Conservation (phyloP, 2,888 invertebrate species). For the Caenorhabditis sp. region DNA sequence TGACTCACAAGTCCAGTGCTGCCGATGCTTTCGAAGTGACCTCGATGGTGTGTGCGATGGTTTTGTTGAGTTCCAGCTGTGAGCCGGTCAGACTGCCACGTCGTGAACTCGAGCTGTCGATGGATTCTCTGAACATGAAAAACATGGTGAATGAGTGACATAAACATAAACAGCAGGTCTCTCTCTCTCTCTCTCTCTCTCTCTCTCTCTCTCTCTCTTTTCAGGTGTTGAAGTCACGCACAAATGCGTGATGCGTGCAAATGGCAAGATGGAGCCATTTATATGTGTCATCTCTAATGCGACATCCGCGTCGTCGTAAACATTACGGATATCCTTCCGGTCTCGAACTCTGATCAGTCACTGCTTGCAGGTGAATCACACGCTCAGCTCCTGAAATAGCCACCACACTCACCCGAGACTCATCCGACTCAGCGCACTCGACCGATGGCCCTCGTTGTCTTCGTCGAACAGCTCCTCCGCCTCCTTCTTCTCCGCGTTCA, state of each 20-base stretch:
- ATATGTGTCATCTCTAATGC: constrained; percentile 39
- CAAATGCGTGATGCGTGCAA: constrained; percentile 24
- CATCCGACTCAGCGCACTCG: constrained; percentile 61
- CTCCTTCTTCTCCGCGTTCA: constrained; percentile 40
- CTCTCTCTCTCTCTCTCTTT: constrained; percentile 4
- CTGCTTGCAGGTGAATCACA: not conserved
- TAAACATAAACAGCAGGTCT: not conserved
- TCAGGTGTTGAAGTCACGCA: constrained; percentile 27
- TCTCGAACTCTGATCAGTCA: constrained; percentile 12
- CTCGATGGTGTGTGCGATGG: constrained; percentile 54
- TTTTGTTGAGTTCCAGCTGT: constrained; percentile 54
- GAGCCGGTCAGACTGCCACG: constrained; percentile 44
- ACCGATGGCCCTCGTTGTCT: constrained; percentile 47
- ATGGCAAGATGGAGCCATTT: constrained; percentile 2
- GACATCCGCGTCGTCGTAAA: constrained; percentile 19
- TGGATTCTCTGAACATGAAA: constrained; percentile 47
- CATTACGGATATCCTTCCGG: constrained; percentile 36
- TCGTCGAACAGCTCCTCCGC: constrained; percentile 51
- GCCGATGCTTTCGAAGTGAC: constrained; percentile 40
- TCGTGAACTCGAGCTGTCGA: constrained; percentile 42
- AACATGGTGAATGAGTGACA: constrained; percentile 5
- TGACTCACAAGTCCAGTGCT: constrained; percentile 48
- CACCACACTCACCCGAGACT: constrained; percentile 48
- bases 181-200: constrained; percentile 1
- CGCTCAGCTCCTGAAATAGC: not conserved